Conservation (phyloP, 2,113 vertebrate genomes). For the Sylvicapra grimmia region DNA sequence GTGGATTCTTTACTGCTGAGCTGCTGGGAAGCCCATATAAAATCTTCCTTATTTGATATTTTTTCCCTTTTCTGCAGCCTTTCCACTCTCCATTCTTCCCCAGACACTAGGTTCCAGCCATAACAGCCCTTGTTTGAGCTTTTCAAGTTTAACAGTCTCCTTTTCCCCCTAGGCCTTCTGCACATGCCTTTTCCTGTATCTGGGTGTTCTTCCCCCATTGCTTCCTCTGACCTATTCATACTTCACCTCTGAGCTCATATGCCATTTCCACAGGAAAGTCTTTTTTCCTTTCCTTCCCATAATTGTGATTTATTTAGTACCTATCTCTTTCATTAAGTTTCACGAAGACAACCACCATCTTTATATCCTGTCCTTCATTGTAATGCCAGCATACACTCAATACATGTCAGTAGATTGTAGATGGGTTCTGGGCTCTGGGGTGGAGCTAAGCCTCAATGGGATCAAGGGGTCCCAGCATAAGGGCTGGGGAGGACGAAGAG, state of each 20-base stretch:
- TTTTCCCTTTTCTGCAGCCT: background rate
- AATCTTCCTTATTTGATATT: background rate
- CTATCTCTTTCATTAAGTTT: background rate
- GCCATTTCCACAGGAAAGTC: background rate
- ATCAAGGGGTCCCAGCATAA: background rate
- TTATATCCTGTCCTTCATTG: background rate
- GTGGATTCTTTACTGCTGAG: background rate
- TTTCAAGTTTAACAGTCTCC: background rate
- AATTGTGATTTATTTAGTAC: background rate
- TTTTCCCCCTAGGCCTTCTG: background rate
- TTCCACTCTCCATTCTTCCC: background rate
- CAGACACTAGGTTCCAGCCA: background rate
- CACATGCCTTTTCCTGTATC: background rate
- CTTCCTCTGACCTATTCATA: background rate
- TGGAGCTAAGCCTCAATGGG: background rate
- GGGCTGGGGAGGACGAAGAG: background rate
- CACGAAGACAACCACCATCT: background rate
- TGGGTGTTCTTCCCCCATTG: background rate
- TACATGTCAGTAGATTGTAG: background rate
- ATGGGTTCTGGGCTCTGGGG: background rate
- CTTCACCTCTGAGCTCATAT: background rate
- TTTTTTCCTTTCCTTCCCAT: background rate
- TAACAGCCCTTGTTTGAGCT: background rate
- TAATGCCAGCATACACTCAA: background rate
- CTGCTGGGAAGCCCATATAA: background rate